Conservation (phyloP, 2,888 invertebrate species). For the Craniophora ligustri region DNA sequence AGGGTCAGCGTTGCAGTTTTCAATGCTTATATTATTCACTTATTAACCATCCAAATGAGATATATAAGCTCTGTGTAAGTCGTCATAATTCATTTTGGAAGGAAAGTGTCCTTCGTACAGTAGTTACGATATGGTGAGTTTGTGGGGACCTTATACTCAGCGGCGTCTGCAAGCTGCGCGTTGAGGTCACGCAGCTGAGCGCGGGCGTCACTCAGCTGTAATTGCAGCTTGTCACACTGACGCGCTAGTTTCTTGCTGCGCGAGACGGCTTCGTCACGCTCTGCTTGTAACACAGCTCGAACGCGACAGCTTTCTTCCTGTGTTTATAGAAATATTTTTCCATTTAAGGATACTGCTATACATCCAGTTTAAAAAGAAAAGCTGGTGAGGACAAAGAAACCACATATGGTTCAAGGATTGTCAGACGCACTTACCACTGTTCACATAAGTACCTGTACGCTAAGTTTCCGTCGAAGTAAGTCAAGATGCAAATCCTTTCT, state of each 20-base stretch:
- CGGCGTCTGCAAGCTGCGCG: conserved; percentile 94
- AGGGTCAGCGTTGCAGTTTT: too few relatives aligned
- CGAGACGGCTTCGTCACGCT: conserved; percentile 91
- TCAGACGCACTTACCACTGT: neutral
- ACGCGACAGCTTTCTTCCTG: conserved; percentile 84
- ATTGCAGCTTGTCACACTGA: conserved; percentile 94
- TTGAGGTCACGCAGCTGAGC: conserved; percentile 95
- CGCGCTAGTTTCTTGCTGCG: conserved; percentile 94
- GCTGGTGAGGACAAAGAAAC: neutral
- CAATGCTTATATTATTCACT: too few relatives aligned
- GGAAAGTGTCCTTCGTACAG: too few relatives aligned
- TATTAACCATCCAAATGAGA: too few relatives aligned
- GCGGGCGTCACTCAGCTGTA: conserved; percentile 94
- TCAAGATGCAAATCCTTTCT: conserved; percentile 97
- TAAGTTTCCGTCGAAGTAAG: conserved; percentile 95
- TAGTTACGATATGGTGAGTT: neutral
- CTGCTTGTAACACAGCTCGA: conserved; percentile 87
- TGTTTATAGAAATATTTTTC: neutral
- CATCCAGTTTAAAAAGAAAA: neutral
- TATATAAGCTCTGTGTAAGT: too few relatives aligned
- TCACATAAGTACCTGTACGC: conserved; percentile 91
- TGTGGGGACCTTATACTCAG: conserved; percentile 92
- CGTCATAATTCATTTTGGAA: too few relatives aligned
- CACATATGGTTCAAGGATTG: neutral
- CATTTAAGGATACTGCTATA: neutral